Evolutionary conservation across 2,888 invertebrate genomes (phyloP).

Genomic region (Danaus chrysippus): DNA sequence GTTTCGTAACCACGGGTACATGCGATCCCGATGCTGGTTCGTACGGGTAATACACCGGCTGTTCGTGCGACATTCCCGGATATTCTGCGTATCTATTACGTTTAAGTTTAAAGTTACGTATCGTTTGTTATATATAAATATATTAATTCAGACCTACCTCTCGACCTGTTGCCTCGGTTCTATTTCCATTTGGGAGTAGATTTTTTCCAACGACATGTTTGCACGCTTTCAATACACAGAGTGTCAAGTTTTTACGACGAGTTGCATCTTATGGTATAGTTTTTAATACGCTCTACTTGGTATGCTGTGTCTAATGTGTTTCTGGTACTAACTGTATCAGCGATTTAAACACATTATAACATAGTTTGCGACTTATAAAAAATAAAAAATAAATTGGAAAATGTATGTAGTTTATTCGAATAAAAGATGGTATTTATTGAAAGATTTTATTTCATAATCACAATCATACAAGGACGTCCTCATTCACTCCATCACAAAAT

Average conservation of each 20-base stretch:
- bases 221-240: constrained; percentile 42
- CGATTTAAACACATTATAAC: constrained; percentile 23
- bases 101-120: not conserved
- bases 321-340: constrained; percentile 54
- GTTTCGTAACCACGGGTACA: constrained; percentile 47
- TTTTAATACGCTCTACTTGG: constrained; percentile 58
- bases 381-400: not conserved
- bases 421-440: constrained; percentile 25
- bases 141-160: constrained; percentile 48
- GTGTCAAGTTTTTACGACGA: constrained; percentile 53
- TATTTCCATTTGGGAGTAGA: constrained; percentile 60
- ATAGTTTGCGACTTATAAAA: constrained; percentile 27
- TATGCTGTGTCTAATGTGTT: constrained; percentile 35
- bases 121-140: not conserved
- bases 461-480: constrained; percentile 78
- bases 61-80: constrained; percentile 53
- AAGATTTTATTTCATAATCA: constrained; percentile 69
- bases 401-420: constrained; percentile 10
- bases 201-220: constrained; percentile 58
- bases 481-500: constrained; percentile 69
- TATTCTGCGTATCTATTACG: constrained; percentile 57
- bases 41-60: constrained; percentile 60
- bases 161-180: constrained; percentile 59
- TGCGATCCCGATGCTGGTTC: constrained; percentile 50
- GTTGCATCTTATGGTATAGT: constrained; percentile 37